Base-by-base conservation (phyloP, 2,113 vertebrate genomes). In the Marmota monax region DNA sequence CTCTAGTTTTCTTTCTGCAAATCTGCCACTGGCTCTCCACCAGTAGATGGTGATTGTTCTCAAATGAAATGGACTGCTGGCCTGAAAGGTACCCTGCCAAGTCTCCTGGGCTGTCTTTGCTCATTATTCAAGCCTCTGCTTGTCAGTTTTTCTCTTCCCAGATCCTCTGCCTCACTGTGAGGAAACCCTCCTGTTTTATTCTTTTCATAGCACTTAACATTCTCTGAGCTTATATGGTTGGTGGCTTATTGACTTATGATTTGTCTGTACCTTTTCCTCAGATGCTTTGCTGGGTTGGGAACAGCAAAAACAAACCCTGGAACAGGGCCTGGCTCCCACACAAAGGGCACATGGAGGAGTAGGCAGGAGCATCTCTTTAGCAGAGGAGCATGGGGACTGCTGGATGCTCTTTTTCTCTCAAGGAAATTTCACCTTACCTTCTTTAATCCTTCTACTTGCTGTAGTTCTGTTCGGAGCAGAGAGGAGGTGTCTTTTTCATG, bases 371-470 rank as follows among this genome's bases (percentile, higher is more conserved):
- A 11, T 27, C 61, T 63, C 23, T 63, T 63, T 63, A 63, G 61
- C 29, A 67, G 12, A 32, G 65, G 65, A 13, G 25, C 27, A 32
- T 32, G 65, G 65, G 5, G 65, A 27, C 25, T 67, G 32, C 65
- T 34, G 65, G 23, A 63, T 16, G 32, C 37, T 72, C n/a, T 42
- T 63, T 63, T 63, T 7, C n/a, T 11, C 22, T 23, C 34, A 42
- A 45, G 39, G 74, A 10, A 25, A 42, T 37, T 45, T 12, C 1
- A 12, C 32, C 0, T 94, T 97, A 99, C 99, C 98, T 99, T 98
- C 94, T 99, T 98, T 76, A 99, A 97, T n/a, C 99, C 99, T 95
- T 99, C 99, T 39, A 99, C 99, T 97, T 99, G 99, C 29, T 99
- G 99, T 61, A 99, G 96, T 97, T 99, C 99, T 34, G 99, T 99